phyloP scores from a whole-genome alignment of 2,888 invertebrate genomes.

The Chesias legatella region DNA sequence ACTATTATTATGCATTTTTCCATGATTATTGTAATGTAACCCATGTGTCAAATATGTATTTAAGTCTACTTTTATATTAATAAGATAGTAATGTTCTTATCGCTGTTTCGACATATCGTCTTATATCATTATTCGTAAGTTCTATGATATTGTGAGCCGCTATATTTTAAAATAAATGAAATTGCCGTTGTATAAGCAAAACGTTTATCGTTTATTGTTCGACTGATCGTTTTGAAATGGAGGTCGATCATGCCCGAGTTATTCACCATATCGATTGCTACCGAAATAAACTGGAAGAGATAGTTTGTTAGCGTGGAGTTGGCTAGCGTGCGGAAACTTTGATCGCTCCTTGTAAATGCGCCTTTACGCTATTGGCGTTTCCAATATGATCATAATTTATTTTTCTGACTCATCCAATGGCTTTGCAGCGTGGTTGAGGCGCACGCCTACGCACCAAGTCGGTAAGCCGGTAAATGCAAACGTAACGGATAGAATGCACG shows the following conservation, averaged over 20 bases:
- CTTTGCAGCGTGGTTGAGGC: conserved; percentile 65
- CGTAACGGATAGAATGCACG: not conserved
- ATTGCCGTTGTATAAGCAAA: conserved; percentile 79
- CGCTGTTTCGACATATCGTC: conserved; percentile 79
- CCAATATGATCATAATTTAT: conserved; percentile 49
- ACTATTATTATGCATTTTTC: conserved; percentile 54
- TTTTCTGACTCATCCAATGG: conserved; percentile 77
- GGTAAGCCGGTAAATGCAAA: conserved; percentile 41
- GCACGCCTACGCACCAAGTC: conserved; percentile 51
- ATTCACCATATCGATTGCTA: conserved; percentile 71
- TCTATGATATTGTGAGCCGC: conserved; percentile 77
- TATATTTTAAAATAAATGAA: conserved; percentile 80
- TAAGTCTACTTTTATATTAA: conserved; percentile 57
- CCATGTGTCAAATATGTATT: conserved; percentile 68
- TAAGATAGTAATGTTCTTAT: conserved; percentile 75
- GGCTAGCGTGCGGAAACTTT: conserved; percentile 60
- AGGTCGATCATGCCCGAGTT: conserved; percentile 65
- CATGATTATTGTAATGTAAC: conserved; percentile 62
- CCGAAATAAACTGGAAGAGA: conserved; percentile 76
- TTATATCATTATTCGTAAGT: conserved; percentile 73
- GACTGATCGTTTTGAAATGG: conserved; percentile 61
- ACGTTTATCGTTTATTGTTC: conserved; percentile 75
- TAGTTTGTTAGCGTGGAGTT: conserved; percentile 72
- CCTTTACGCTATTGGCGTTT: conserved; percentile 29
- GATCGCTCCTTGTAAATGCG: conserved; percentile 25